A percentile compares a stretch with the other conserved stretches of the same genome.
phyloP scores from a whole-genome alignment of 2,113 vertebrate genomes.

The Struthidea cinerea region DNA sequence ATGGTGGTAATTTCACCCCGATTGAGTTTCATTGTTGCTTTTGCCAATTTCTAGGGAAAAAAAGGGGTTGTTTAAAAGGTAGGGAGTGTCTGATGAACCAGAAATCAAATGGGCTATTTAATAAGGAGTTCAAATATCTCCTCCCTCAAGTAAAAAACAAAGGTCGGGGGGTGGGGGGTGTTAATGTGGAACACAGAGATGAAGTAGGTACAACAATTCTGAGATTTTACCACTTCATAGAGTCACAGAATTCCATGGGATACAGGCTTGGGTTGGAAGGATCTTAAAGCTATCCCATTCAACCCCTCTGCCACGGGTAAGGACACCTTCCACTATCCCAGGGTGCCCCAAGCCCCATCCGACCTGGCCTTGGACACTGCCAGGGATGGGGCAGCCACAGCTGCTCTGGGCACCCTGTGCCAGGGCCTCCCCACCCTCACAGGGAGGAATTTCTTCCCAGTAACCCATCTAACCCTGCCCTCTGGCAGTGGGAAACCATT shows the following conservation, averaged over 20 bases:
- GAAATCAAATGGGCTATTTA: background rate
- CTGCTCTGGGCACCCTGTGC: rapidly evolving
- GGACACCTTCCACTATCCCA: background rate
- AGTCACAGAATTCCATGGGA: background rate
- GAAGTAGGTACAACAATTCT: background rate
- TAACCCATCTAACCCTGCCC: no score
- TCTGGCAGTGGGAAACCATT: background rate
- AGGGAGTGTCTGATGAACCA: background rate
- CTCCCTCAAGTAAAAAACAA: background rate
- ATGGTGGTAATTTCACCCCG: background rate
- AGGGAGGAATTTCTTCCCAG: background rate
- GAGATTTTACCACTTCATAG: background rate
- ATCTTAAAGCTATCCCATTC: background rate
- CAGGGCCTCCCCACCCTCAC: background rate
- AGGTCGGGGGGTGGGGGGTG: background rate
- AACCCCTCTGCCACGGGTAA: background rate
- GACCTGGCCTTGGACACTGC: background rate
- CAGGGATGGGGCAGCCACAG: background rate
- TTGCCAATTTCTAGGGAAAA: background rate
- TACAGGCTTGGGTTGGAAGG: background rate
- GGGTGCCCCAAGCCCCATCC: rapidly evolving
- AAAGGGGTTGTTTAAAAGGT: background rate
- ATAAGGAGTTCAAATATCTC: background rate
- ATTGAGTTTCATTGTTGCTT: background rate
- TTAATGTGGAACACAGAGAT: background rate